phyloP scores from a whole-genome alignment of 2,797 vertebrate species.

The Paratrypauchen microcephalus region DNA sequence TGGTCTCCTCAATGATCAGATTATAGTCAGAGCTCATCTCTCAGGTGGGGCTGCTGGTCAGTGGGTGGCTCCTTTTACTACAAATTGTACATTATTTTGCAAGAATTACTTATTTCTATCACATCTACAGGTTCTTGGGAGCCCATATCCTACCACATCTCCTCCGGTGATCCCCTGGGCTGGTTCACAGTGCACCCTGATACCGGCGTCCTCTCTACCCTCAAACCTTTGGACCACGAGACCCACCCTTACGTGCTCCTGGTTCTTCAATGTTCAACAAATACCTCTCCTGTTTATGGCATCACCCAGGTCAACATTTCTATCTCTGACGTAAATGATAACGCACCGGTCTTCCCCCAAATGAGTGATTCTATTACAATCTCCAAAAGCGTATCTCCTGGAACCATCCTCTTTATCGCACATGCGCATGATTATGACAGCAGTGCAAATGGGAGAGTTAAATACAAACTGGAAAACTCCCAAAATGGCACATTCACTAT shows the following conservation, averaged over 20 bases:
- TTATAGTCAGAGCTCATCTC: slow-evolving; percentile 46
- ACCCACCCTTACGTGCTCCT: slow-evolving; percentile 77
- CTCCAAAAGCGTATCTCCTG: slow-evolving; percentile 74
- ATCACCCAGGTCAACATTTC: slow-evolving; percentile 86
- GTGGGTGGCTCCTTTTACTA: background rate
- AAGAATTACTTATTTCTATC: background rate
- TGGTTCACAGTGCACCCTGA: slow-evolving; percentile 81
- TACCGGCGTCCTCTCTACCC: slow-evolving; percentile 83
- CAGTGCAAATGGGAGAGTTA: slow-evolving; percentile 81
- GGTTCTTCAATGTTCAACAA: slow-evolving; percentile 81
- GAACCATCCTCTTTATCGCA: slow-evolving; percentile 85
- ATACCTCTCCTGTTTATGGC: slow-evolving; percentile 74
- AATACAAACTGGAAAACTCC: slow-evolving; percentile 72
- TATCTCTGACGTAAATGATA: slow-evolving; percentile 87
- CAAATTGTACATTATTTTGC: background rate
- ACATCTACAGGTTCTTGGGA: slow-evolving; percentile 76
- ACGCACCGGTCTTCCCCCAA: slow-evolving; percentile 78
- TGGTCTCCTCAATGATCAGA: slow-evolving; percentile 65
- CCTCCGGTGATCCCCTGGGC: slow-evolving; percentile 83
- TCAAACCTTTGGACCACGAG: slow-evolving; percentile 84
- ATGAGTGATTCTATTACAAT: slow-evolving; percentile 73
- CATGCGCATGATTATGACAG: slow-evolving; percentile 87
- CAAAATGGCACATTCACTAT: slow-evolving; percentile 73
- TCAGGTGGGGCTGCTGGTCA: slow-evolving; percentile 27
- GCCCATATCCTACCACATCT: slow-evolving; percentile 83